Evolutionary conservation across 2,888 invertebrate species (phyloP), one percentile per base, ranked within the genome.

Genomic region (Neoaliturus tenellus): DNA sequence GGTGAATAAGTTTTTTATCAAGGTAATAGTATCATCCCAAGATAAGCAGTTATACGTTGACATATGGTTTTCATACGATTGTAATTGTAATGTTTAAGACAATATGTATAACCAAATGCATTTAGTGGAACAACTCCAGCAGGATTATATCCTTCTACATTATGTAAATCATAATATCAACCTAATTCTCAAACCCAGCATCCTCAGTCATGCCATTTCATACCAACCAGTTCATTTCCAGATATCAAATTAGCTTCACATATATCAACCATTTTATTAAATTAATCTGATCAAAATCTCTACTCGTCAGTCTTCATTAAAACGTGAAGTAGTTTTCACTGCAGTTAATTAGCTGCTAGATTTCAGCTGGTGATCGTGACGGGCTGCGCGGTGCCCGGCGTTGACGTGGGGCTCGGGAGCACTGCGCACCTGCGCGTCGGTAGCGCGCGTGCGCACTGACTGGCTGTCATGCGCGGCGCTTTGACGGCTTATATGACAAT

Each of bases 401-500:
- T 28, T 12, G 20, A 3, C 6, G 51, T 23, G 10, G 12, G 44
- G 17, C 44, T 44, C 5, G 39, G 39, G 39, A 51, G 51, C 20
- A 55, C 55, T 23, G 55, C 62, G 62, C 71, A 41, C 71, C 39
- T 71, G 71, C 71, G 5, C 67, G 31, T 4, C 14, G 58, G 5
- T 33, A 20, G 8, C 2, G 71, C 71, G 23, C 41, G 71, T 41
- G 71, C 71, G 71, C 35, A 8, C 28, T 31, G 62, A 62, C 28
- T 25, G 62, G 28, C 62, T 1, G 62, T 28, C 28, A 25, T 25
- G 62, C 62, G 71, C 71, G 71, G 71, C 20, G 25, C 71, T 71
- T 71, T 71, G 71, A 67, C 23, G 71, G 28, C 28, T 62, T 28
- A 62, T 28, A 28, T 31, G 28, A 62, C 62, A 62, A 62, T 62